phyloP scores from a whole-genome alignment of 2,113 vertebrate species.

The Calyptommatus sinebrachiatus region DNA sequence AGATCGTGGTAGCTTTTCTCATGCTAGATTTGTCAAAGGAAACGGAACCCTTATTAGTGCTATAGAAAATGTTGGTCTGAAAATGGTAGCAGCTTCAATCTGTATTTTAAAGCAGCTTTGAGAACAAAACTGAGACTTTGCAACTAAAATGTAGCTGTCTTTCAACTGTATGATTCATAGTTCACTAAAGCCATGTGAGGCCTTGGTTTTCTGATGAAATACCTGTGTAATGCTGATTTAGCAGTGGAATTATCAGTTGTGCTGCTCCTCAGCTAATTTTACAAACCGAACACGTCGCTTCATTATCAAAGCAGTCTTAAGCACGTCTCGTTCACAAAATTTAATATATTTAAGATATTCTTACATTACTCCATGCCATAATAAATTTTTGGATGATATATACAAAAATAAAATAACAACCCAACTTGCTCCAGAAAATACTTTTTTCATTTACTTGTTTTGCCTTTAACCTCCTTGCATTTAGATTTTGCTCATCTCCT shows the following conservation, averaged over 20 bases:
- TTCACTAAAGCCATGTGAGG: not conserved
- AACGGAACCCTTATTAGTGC: not conserved
- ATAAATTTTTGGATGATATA: not conserved
- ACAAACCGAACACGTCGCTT: conserved; percentile 37
- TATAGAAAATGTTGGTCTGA: not conserved
- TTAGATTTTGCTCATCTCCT: too few species aligned
- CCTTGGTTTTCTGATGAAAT: conserved; percentile 10
- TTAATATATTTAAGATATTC: not conserved
- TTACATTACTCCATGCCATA: not conserved
- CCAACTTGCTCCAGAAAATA: too few species aligned
- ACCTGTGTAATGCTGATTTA: conserved; percentile 21
- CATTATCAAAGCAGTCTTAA: not conserved
- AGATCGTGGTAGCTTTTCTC: not conserved
- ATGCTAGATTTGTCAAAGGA: not conserved
- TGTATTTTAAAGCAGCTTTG: not conserved
- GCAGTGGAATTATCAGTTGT: not conserved
- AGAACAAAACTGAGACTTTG: not conserved
- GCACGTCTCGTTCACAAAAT: not conserved
- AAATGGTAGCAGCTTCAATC: not conserved
- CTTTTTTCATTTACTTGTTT: too few species aligned
- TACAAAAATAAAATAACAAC: not conserved
- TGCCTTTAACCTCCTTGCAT: too few species aligned
- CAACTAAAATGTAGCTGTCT: conserved; percentile 8
- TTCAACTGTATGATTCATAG: conserved; percentile 8
- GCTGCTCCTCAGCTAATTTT: conserved; percentile 27